Percentiles rank a stretch among this genome's conserved stretches.
Conservation (phyloP, 2,113 vertebrate species). For the Mus musculus region DNA sequence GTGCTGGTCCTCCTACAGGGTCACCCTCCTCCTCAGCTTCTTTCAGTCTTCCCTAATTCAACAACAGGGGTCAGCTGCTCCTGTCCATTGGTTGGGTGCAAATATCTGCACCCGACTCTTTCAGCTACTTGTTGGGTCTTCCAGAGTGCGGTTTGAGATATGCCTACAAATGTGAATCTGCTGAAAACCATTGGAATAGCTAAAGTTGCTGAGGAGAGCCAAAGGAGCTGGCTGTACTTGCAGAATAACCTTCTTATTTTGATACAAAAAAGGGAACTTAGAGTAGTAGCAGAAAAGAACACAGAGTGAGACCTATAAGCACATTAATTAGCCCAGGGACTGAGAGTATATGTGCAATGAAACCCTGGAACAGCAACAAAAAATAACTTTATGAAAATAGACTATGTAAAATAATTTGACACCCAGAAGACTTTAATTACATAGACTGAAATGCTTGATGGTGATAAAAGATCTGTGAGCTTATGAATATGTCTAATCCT, state of each 20-base stretch:
- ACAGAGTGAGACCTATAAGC: neutral
- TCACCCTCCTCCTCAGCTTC: too few species aligned
- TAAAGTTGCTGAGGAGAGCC: rapidly evolving
- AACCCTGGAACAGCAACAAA: neutral
- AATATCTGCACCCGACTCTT: too few species aligned
- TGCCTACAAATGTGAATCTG: too few species aligned
- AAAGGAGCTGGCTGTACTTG: neutral
- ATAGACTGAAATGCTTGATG: neutral
- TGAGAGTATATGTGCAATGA: neutral
- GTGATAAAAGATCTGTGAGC: neutral
- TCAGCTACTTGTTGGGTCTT: too few species aligned
- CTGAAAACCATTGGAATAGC: too few species aligned
- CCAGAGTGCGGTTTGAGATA: too few species aligned
- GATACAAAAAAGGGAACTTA: neutral
- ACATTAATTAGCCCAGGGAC: neutral
- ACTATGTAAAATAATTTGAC: too few species aligned
- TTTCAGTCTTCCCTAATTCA: too few species aligned
- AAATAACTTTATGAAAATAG: neutral
- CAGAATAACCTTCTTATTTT: neutral
- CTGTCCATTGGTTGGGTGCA: too few species aligned
- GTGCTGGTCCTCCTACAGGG: too few species aligned
- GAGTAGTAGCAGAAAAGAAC: neutral
- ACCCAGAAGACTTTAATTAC: neutral
- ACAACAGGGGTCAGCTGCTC: too few species aligned
- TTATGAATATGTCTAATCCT: neutral